Percentiles rank a stretch among this genome's conserved stretches.
phyloP scores from a whole-genome alignment of 2,113 vertebrate genomes.

The Nematolebias whitei region DNA sequence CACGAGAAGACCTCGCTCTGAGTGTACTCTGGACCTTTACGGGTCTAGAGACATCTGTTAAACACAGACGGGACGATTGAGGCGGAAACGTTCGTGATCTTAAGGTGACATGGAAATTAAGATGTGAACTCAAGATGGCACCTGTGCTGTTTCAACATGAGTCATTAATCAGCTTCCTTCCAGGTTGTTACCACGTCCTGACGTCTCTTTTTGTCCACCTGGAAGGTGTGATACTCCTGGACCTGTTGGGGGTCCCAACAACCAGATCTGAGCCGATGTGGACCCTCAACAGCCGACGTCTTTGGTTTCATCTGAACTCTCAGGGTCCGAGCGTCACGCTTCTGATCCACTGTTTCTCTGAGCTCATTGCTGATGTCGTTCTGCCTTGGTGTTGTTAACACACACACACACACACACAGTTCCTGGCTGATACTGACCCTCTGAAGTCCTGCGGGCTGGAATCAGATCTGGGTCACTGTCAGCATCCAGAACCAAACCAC shows the following conservation, averaged over 20 bases:
- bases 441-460: no score
- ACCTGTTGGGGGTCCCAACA: neutral
- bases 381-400: no score
- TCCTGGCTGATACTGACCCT: no score
- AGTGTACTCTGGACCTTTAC: neutral
- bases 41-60: conserved; percentile 7
- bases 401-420: no score
- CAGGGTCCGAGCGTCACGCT: no score
- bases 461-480: no score
- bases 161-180: conserved; percentile 27
- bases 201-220: neutral
- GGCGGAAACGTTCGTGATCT: conserved; percentile 11
- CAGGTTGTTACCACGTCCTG: neutral
- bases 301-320: no score
- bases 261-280: neutral
- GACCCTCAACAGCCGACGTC: neutral
- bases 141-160: conserved; percentile 13
- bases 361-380: no score
- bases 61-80: conserved; percentile 15
- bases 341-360: no score
- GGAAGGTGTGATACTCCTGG: neutral
- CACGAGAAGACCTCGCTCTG: no score
- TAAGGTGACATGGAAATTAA: conserved; percentile 31
- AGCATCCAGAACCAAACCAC: no score
- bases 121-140: conserved; percentile 28